Base-by-base conservation (phyloP, 2,797 vertebrate species). In the Pipistrellus pygmaeus region DNA sequence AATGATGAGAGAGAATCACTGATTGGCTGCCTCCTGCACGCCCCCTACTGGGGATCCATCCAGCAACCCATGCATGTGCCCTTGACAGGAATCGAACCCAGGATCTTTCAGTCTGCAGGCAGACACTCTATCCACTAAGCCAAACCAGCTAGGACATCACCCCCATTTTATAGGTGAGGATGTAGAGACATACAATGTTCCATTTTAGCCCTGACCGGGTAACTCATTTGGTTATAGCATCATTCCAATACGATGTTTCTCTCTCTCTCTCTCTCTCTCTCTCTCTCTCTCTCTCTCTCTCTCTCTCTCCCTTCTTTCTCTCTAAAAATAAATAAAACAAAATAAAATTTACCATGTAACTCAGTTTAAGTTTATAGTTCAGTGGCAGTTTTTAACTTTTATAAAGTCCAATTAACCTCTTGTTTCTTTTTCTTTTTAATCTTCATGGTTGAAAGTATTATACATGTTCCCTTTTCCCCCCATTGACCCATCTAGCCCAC, bases 311-410 rank as follows among this genome's bases (percentile, higher is more conserved):
- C 12, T 8, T 18, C 27, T 51, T 18, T 48, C 73, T 14, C n/a
- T 23, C n/a, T 76, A 53, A 51, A 76, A 76, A 32, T 8, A 76
- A 76, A 76, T 13, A 20, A 48, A 75, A 73, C 17, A 32, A 68
- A 75, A 75, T 11, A 32, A 76, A 75, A 75, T 48, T 75, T 75
- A 53, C 35, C 48, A 62, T 84, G 88, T 88, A 81, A 72, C 68
- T n/a, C 18, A 60, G 64, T 44, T 86, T 71, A 80, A 75, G n/a
- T n/a, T 0, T 44, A 44, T 10, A 68, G 17, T 44, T 73, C 35
- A 55, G 55, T 83, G 89, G 77, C 21, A 25, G 32, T 75, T 88
- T 93, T 93, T 82, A 72, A 88, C 60, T 91, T 76, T 87, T 38
- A 90, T 18, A 3, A 92, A 84, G 13, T 71, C 9, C 38, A 93